Evolutionary conservation across 2,888 invertebrate genomes (phyloP).

Genomic region (Cataglyphis altisquamis): DNA sequence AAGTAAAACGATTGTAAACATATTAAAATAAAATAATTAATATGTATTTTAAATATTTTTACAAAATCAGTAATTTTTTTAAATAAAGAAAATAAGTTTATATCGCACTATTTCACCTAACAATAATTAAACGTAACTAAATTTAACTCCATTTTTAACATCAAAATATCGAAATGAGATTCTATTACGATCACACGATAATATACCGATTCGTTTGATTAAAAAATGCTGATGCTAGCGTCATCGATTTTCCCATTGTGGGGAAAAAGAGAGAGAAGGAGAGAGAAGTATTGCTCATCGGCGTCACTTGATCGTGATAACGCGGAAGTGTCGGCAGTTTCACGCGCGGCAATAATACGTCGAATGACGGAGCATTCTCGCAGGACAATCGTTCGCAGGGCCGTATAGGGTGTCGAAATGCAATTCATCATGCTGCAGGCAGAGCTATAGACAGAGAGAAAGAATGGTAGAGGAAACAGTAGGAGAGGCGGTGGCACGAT

Average conservation of each 20-base stretch:
- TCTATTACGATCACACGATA: not conserved
- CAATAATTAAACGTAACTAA: not conserved
- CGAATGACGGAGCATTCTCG: slow-evolving; percentile 77
- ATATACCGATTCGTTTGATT: not conserved
- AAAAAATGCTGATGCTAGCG: slow-evolving; percentile 15
- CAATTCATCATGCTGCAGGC: slow-evolving; percentile 79
- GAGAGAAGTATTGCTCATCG: slow-evolving; percentile 42
- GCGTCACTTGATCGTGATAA: slow-evolving; percentile 45
- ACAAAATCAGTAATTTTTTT: not conserved
- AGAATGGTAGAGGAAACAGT: slow-evolving; percentile 26
- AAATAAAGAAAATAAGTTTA: not conserved
- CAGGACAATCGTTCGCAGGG: slow-evolving; percentile 67
- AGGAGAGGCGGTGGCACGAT: slow-evolving; percentile 44
- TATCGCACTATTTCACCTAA: not conserved
- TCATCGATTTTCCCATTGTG: slow-evolving; percentile 33
- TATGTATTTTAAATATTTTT: not conserved
- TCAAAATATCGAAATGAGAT: not conserved
- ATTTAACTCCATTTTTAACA: not conserved
- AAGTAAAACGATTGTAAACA: not conserved
- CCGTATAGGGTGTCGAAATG: slow-evolving; percentile 78
- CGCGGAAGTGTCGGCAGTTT: slow-evolving; percentile 60
- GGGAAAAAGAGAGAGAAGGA: not conserved
- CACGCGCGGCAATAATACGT: slow-evolving; percentile 67
- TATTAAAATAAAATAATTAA: not conserved
- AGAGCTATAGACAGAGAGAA: slow-evolving; percentile 27